Evolutionary conservation across 2,113 vertebrate genomes (phyloP).

Genomic region (Pantherophis guttatus): DNA sequence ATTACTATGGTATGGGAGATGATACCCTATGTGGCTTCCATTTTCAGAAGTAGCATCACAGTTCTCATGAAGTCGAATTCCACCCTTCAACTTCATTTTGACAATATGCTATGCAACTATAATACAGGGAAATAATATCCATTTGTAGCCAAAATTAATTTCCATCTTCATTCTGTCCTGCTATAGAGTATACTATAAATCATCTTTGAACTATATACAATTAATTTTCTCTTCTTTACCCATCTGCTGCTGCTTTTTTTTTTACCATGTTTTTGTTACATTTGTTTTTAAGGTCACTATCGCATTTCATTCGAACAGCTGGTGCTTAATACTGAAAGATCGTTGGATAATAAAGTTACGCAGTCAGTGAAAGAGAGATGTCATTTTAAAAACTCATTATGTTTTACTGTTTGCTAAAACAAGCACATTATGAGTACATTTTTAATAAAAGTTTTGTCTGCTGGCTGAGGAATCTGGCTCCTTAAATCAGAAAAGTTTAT

Average conservation of each 20-base stretch:
- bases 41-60: neutral
- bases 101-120: neutral
- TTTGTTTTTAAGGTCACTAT: conserved; percentile 54
- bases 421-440: neutral
- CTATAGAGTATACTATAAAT: conserved; percentile 43
- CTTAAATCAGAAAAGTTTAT: conserved; percentile 44
- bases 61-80: neutral
- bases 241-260: conserved; percentile 25
- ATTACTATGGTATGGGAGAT: no score
- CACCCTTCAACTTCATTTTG: neutral
- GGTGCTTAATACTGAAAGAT: conserved; percentile 53
- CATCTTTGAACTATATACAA: conserved; percentile 33
- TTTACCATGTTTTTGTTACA: conserved; percentile 43
- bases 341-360: conserved; percentile 36
- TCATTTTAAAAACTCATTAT: conserved; percentile 36
- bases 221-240: conserved; percentile 52
- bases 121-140: conserved; percentile 14
- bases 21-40: neutral
- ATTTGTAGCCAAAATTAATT: conserved; percentile 5
- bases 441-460: conserved; percentile 22
- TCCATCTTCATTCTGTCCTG: neutral
- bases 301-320: conserved; percentile 45
- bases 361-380: conserved; percentile 46
- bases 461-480: neutral
- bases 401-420: conserved; percentile 18